These are phyloP conservation scores for Crypturellus undulatus DNA, from an alignment of 2,113 vertebrate species.

Conservation along the genomic window DNA sequence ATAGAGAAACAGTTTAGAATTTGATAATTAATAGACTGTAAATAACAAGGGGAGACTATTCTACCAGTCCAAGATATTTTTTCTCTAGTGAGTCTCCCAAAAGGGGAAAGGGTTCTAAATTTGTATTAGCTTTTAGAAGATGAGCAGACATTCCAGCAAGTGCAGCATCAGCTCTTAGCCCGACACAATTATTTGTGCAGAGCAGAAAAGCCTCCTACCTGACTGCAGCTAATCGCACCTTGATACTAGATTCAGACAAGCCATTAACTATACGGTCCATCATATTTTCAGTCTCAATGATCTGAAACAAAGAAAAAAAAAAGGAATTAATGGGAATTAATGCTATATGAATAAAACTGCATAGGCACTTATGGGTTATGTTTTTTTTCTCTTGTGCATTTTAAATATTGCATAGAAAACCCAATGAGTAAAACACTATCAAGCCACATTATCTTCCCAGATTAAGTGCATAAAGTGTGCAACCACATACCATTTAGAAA, in stretches of 20 bases:
- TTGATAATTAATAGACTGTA: neutral
- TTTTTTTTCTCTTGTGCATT: neutral
- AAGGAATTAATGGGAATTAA: neutral
- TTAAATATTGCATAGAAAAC: neutral
- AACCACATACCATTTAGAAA: neutral
- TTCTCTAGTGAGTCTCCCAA: neutral
- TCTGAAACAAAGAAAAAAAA: conserved; percentile 78
- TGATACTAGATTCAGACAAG: conserved; percentile 97
- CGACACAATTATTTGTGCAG: neutral
- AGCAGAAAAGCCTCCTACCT: conserved; percentile 84
- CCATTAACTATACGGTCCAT: conserved; percentile 99
- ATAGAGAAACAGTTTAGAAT: neutral
- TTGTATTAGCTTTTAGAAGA: neutral
- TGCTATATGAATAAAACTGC: conserved; percentile 39
- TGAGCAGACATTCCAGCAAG: conserved; percentile 4
- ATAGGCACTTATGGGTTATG: neutral
- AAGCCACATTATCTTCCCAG: neutral
- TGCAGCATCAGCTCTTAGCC: neutral
- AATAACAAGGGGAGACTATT: neutral
- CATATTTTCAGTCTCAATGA: conserved; percentile 99
- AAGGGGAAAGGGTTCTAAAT: neutral
- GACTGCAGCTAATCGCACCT: conserved; percentile 97
- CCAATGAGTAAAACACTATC: neutral
- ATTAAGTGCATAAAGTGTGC: neutral
- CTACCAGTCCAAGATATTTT: neutral